phyloP scores from a whole-genome alignment of 2,113 vertebrate genomes.

The Mystacornis crossleyi region DNA sequence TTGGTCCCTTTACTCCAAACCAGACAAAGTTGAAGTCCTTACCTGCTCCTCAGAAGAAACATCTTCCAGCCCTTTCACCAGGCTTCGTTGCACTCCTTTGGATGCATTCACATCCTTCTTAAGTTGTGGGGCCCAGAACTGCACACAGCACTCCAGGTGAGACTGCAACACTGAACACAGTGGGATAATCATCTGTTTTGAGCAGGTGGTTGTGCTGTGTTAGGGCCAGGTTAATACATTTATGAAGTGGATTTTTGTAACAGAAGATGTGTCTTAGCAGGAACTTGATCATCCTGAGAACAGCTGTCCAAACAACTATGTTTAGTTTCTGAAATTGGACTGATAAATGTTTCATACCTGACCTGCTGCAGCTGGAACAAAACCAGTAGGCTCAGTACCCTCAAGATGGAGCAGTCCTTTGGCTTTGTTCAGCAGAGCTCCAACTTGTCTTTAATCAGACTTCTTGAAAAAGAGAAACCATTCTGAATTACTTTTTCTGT shows the following conservation, averaged over 20 bases:
- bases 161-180: fast-evolving
- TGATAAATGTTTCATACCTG: background rate
- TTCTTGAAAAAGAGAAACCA: background rate
- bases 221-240: background rate
- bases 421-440: background rate
- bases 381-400: background rate
- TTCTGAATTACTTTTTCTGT: background rate
- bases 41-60: background rate
- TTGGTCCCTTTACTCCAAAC: background rate
- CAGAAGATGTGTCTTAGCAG: background rate
- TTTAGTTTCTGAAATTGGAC: background rate
- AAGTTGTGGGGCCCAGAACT: background rate
- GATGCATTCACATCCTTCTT: background rate
- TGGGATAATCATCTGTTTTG: fast-evolving
- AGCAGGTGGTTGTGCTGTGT: background rate
- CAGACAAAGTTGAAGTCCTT: background rate
- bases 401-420: background rate
- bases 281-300: background rate
- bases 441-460: background rate
- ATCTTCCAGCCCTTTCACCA: background rate
- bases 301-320: background rate
- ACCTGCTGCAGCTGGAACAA: background rate
- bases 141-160: background rate
- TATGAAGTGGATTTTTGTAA: background rate
- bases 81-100: background rate